Percentiles rank a stretch among this genome's conserved stretches.
Evolutionary conservation across 2,113 vertebrate genomes (phyloP).

Genomic region (Eublepharis macularius): DNA sequence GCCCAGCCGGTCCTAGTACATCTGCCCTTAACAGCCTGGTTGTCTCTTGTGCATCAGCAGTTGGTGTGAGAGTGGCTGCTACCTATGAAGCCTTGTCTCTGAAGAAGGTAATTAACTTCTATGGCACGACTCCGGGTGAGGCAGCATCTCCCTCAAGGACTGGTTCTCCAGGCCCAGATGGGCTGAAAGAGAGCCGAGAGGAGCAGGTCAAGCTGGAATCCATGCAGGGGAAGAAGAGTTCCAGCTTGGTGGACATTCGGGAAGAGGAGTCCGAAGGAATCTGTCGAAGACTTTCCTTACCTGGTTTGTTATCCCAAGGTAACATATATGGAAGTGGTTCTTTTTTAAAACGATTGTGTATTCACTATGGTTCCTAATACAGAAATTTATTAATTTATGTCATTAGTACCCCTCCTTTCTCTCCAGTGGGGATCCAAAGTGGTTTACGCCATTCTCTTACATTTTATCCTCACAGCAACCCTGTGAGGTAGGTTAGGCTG

Average conservation of each 20-base stretch:
- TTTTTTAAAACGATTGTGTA: neutral
- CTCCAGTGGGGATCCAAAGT: too few relatives aligned
- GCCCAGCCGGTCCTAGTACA: constrained; percentile 74
- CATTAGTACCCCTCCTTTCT: too few relatives aligned
- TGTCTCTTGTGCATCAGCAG: constrained; percentile 91
- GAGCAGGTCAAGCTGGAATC: constrained; percentile 87
- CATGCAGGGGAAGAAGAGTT: constrained; percentile 95
- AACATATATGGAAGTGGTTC: constrained; percentile 38
- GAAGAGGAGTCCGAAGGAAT: constrained; percentile 90
- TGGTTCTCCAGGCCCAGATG: constrained; percentile 63
- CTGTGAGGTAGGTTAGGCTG: too few relatives aligned
- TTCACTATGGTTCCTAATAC: too few relatives aligned
- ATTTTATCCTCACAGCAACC: too few relatives aligned
- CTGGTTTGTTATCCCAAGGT: constrained; percentile 97
- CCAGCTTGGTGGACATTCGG: constrained; percentile 93
- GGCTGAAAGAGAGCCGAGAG: constrained; percentile 73
- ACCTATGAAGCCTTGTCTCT: constrained; percentile 93
- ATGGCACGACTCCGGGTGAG: constrained; percentile 69
- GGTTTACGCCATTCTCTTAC: too few relatives aligned
- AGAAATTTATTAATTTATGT: too few relatives aligned
- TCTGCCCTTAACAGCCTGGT: constrained; percentile 92
- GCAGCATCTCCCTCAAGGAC: constrained; percentile 45
- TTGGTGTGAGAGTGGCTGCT: constrained; percentile 92
- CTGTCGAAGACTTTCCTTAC: constrained; percentile 92
- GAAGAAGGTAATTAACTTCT: constrained; percentile 96